Evolutionary conservation across 2,113 vertebrate species (phyloP), one percentile per base, ranked within the genome.

Genomic region (Centropristis striata): DNA sequence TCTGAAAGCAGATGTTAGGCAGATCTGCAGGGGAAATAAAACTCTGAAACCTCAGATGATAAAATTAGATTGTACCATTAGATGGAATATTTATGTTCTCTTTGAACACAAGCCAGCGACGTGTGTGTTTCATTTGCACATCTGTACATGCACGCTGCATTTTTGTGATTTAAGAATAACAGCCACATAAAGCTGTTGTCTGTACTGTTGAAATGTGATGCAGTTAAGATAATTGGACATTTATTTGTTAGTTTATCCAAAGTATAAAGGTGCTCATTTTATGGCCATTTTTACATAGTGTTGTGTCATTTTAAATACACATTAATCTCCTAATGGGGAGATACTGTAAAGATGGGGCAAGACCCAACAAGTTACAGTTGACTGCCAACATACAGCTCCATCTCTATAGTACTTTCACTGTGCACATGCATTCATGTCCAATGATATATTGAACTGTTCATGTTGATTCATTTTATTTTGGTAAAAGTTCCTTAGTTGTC

Each of bases 21-120:
- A 80, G 59, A 83, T 84, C 37, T 82, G 68, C 37, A 1, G 18
- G 67, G 49, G 28, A 68, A 71, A 72, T 70, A n/a, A 49, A 76
- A 65, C 50, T 65, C 42, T 47, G 25, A 78, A 73, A 74, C 53
- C 59, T 66, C 68, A 46, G 58, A 70, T 57, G 74, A 58, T 85
- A 50, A 85, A 85, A 81, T 86, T 64, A 83, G 58, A 89, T 70
- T 41, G 49, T 59, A 65, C 28, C 64, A 58, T 83, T 15, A 74
- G 72, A 67, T 47, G 41, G 68, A 83, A 80, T 80, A 78, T 86
- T 83, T 76, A 73, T 79, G 72, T 75, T 44, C 69, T 53, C 65
- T 85, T 57, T 86, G 78, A 80, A 46, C 37, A 18, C 36, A 28
- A 59, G 80, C 73, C 85, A 75, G 50, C 28, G 6, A 72, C 23